Conservation (phyloP, 2,888 invertebrate genomes). For the Latrodectus hesperus region DNA sequence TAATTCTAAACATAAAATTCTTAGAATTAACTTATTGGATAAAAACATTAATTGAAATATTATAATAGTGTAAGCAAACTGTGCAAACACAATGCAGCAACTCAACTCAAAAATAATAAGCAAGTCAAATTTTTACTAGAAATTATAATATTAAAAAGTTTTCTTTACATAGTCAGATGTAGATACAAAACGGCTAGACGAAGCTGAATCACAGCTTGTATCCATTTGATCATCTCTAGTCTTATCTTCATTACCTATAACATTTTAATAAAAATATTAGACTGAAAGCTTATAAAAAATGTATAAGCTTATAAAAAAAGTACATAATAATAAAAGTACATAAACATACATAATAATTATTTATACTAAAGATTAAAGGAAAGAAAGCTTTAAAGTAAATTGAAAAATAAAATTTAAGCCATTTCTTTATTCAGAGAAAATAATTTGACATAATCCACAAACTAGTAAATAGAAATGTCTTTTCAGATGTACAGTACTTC, state of each 20-base stretch:
- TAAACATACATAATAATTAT: no score
- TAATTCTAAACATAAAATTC: no score
- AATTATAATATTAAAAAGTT: not conserved
- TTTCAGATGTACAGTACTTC: no score
- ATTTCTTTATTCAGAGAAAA: no score
- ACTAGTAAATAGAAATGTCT: no score
- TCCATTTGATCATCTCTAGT: constrained; percentile 80
- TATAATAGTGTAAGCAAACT: not conserved
- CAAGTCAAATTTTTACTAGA: not conserved
- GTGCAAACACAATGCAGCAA: not conserved
- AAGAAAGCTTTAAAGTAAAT: no score
- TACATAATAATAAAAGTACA: no score
- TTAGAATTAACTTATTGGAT: no score
- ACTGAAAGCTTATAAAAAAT: not conserved
- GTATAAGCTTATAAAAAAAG: no score
- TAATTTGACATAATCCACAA: no score
- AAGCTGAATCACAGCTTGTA: constrained; percentile 92
- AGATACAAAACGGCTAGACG: constrained; percentile 87
- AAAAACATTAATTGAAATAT: not conserved
- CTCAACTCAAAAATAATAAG: not conserved
- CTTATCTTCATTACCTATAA: constrained; percentile 27
- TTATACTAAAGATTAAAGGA: no score
- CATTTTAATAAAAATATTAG: not conserved
- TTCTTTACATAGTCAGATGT: constrained; percentile 80
- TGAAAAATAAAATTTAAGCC: no score